Evolutionary conservation across 2,797 vertebrate genomes (phyloP), one percentile per base, ranked within the genome.

Genomic region (Mus minutoides): DNA sequence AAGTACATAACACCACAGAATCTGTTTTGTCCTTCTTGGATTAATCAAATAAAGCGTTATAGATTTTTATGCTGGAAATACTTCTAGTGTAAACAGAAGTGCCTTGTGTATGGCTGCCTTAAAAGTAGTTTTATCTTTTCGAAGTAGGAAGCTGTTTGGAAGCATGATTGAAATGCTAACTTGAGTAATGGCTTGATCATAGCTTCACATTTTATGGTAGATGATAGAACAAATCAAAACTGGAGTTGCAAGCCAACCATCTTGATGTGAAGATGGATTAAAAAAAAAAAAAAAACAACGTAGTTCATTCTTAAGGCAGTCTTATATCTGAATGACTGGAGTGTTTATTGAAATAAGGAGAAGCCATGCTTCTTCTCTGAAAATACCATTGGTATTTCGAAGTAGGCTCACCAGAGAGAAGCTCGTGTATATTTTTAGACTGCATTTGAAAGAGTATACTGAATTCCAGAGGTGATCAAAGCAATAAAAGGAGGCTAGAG

Each of bases 121-220:
- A n/a, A 58, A 94, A 80, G 17, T 46, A 83, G 54, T 24, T 56
- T 96, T 94, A 71, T 85, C 21, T 69, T 49, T 56, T 89, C n/a
- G 11, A 97, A 96, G 0, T 19, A 96, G 80, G 85, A 90, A 54
- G 34, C 10, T 89, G 6, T 86, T 73, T 54, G 95, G 24, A 73
- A 96, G 49, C 60, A 94, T 80, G 69, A 94, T 82, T 97, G 83
- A 96, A 97, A 84, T 73, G 86, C 75, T 94, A 96, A 95, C 97
- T 92, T 91, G 76, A 94, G 96, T 90, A 94, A 95, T 90, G 29
- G 22, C 24, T 78, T 78, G n/a, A 86, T 92, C 67, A 52, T 22
- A 92, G 69, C 8, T 93, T 94, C 19, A 92, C 8, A 8, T 96
- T 76, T 92, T 96, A 77, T 92, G 34, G n/a, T 60, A 93, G 92